Conservation (phyloP, 2,888 invertebrate genomes). For the Malthinus seriepunctatus region DNA sequence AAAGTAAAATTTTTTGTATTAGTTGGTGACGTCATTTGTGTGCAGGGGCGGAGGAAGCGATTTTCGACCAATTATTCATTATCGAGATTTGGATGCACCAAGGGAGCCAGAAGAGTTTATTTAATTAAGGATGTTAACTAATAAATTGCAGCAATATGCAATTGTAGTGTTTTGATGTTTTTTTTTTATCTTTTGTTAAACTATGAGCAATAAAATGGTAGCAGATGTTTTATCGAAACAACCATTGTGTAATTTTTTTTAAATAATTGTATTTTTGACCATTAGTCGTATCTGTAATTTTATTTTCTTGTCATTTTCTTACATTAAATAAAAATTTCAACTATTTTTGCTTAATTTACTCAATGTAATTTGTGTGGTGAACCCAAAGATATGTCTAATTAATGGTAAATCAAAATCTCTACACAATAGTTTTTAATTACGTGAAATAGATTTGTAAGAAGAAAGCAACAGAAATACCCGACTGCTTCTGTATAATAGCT, state of each 20-base stretch:
- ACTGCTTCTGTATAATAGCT: too few relatives aligned
- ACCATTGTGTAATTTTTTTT: not conserved
- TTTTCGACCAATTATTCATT: constrained; percentile 88
- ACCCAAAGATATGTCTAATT: too few relatives aligned
- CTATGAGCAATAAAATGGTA: too few relatives aligned
- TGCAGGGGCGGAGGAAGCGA: constrained; percentile 74
- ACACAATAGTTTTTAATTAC: too few relatives aligned
- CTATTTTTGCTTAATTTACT: too few relatives aligned
- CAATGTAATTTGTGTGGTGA: too few relatives aligned
- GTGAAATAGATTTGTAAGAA: too few relatives aligned
- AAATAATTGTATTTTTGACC: not conserved
- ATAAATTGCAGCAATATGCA: not conserved
- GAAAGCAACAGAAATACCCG: too few relatives aligned
- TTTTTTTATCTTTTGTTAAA: not conserved
- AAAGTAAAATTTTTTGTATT: constrained; percentile 45
- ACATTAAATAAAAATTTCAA: not conserved
- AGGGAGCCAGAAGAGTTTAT: constrained; percentile 88
- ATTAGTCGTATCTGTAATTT: not conserved
- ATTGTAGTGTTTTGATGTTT: not conserved
- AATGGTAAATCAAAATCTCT: too few relatives aligned
- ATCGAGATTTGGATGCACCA: constrained; percentile 91
- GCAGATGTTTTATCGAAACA: too few relatives aligned
- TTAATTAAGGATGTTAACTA: constrained; percentile 50
- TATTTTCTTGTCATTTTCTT: not conserved
- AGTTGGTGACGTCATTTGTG: constrained; percentile 50